Evolutionary conservation across 2,888 invertebrate genomes (phyloP).

Genomic region (Chloroclystis v-ata): DNA sequence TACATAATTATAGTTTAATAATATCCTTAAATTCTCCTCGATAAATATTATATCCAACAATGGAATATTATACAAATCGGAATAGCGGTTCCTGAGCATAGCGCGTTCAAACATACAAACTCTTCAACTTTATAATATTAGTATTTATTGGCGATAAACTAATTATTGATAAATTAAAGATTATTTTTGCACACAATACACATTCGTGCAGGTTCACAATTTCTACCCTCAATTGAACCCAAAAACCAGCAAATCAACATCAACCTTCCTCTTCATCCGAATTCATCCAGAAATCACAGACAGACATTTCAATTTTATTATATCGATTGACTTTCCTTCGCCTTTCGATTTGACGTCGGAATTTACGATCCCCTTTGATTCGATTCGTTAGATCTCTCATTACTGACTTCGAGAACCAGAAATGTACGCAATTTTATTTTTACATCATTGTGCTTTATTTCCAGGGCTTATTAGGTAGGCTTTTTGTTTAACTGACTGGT

Average conservation of each 20-base stretch:
- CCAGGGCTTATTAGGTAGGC: not conserved
- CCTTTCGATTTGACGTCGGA: slow-evolving; percentile 30
- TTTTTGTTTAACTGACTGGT: not conserved
- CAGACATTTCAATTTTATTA: slow-evolving; percentile 12
- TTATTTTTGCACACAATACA: too few species aligned
- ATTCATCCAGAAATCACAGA: slow-evolving; percentile 5
- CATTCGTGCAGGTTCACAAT: too few species aligned
- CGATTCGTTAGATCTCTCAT: slow-evolving; percentile 28
- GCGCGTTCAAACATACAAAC: too few species aligned
- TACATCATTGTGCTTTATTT: slow-evolving; percentile 1
- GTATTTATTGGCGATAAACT: too few species aligned
- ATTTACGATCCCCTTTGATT: slow-evolving; percentile 29
- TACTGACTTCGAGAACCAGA: slow-evolving; percentile 16
- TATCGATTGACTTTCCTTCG: slow-evolving; percentile 30
- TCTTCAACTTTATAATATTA: too few species aligned
- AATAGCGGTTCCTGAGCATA: too few species aligned
- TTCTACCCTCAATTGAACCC: too few species aligned
- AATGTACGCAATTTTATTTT: slow-evolving; percentile 20
- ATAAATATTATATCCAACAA: too few species aligned
- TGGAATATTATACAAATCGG: too few species aligned
- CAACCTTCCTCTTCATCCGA: not conserved
- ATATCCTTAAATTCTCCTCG: too few species aligned
- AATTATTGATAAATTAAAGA: too few species aligned
- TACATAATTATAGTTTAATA: too few species aligned
- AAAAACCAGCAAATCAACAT: slow-evolving; percentile 1